Percentiles rank a stretch among this genome's conserved stretches.
Evolutionary conservation across 2,113 vertebrate genomes (phyloP).

Genomic region (Agelaius tricolor): DNA sequence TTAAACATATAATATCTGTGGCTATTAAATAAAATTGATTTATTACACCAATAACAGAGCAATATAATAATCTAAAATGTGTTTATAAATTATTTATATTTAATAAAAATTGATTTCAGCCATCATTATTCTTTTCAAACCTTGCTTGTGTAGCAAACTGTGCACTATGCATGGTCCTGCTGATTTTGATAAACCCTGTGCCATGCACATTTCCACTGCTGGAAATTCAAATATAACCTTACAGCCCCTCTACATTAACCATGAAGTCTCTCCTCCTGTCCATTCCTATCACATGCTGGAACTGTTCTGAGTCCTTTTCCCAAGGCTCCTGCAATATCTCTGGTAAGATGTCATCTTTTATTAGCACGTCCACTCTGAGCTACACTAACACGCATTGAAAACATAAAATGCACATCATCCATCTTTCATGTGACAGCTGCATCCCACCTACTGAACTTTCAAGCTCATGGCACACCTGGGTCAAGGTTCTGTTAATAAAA

Average conservation of each 20-base stretch:
- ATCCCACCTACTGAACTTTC: neutral
- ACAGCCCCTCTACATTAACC: neutral
- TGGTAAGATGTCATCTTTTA: neutral
- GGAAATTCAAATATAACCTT: neutral
- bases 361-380: neutral
- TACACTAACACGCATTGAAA: neutral
- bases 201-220: rapidly evolving
- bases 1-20: neutral
- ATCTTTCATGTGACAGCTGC: neutral
- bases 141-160: neutral
- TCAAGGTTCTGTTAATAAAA: neutral
- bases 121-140: neutral
- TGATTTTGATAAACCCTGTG: neutral
- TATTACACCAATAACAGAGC: neutral
- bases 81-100: neutral
- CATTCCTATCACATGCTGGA: neutral
- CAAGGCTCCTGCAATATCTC: neutral
- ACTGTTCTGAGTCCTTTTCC: neutral
- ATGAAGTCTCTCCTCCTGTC: neutral
- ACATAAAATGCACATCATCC: neutral
- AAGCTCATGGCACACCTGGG: neutral
- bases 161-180: rapidly evolving
- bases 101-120: neutral
- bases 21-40: neutral
- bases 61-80: neutral